Percentiles rank a stretch among this genome's conserved stretches.
phyloP scores from a whole-genome alignment of 2,797 vertebrate genomes.

The Paguma larvata region DNA sequence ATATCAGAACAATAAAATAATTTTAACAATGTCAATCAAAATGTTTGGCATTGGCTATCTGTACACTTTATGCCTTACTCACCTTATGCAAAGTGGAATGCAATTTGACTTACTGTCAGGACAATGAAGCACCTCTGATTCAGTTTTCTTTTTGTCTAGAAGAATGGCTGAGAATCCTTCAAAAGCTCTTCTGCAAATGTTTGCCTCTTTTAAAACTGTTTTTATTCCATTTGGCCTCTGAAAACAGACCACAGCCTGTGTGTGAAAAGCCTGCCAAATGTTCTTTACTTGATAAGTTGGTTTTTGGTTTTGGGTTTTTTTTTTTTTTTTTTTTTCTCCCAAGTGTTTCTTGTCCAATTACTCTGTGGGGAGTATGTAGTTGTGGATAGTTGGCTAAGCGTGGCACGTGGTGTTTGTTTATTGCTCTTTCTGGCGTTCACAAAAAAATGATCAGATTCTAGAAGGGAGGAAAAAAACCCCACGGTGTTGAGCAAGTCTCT shows the following conservation, averaged over 20 bases:
- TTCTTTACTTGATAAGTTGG: not conserved
- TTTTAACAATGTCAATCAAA: not conserved
- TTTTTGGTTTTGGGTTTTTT: not conserved
- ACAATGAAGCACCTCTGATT: not conserved
- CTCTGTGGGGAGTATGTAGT: not conserved
- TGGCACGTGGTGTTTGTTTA: not conserved
- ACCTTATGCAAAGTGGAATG: not conserved
- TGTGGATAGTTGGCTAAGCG: not conserved
- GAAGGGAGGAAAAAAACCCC: not conserved
- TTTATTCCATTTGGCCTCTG: slow-evolving; percentile 5
- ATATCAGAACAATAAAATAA: not conserved
- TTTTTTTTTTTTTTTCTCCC: not conserved
- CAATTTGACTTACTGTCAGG: slow-evolving; percentile 33
- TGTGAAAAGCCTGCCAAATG: not conserved
- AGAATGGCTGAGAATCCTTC: not conserved
- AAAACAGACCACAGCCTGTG: not conserved
- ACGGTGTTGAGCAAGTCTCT: not conserved
- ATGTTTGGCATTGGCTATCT: not conserved
- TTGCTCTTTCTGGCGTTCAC: not conserved
- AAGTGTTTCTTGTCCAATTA: not conserved
- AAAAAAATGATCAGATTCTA: not conserved
- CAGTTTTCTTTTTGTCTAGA: not conserved
- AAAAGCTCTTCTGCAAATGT: not conserved
- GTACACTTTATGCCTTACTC: not conserved
- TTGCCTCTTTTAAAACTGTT: not conserved